phyloP scores from a whole-genome alignment of 2,113 vertebrate genomes.

The Anoplopoma fimbria region DNA sequence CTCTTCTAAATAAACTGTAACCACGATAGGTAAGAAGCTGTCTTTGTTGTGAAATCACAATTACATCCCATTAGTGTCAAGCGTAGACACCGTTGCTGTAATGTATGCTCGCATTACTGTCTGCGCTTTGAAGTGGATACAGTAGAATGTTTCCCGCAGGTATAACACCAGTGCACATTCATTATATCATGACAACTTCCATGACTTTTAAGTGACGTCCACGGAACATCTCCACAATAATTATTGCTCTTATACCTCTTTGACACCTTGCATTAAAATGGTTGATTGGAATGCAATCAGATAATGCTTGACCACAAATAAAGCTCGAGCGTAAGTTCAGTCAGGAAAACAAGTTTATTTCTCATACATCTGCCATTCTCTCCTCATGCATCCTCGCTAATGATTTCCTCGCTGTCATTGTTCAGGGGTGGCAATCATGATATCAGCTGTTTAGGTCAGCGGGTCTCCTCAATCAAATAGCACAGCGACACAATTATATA shows the following conservation, averaged over 20 bases:
- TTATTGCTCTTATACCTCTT: not conserved
- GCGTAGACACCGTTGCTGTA: not conserved
- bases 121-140: constrained; percentile 1
- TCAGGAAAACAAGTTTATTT: too few relatives aligned
- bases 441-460: too few relatives aligned
- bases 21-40: constrained; percentile 24
- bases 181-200: not conserved
- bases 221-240: not conserved
- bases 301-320: too few relatives aligned
- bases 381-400: too few relatives aligned
- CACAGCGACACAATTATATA: too few relatives aligned
- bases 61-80: constrained; percentile 58
- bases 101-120: not conserved
- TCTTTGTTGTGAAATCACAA: constrained; percentile 48
- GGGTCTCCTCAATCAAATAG: too few relatives aligned
- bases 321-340: too few relatives aligned
- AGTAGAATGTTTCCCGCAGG: constrained; percentile 11
- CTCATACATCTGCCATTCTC: too few relatives aligned
- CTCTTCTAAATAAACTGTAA: constrained; percentile 26
- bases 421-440: too few relatives aligned
- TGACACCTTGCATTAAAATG: not conserved
- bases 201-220: not conserved
- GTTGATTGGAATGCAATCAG: not conserved
- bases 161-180: not conserved
- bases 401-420: too few relatives aligned